Conservation (phyloP, 2,113 vertebrate genomes). For the Caracal caracal region DNA sequence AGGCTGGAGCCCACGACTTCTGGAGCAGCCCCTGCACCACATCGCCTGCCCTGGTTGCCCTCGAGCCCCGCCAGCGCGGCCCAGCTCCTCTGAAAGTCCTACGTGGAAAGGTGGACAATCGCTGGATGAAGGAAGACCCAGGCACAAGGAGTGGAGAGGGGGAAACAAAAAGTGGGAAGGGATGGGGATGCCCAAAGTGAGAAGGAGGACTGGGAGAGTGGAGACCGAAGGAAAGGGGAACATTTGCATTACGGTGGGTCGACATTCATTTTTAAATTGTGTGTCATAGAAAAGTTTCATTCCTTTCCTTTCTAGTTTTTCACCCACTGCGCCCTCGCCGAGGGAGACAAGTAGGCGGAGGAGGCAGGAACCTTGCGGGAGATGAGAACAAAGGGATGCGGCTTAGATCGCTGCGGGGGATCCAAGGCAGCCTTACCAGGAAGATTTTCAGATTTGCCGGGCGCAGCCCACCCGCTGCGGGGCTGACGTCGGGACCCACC, state of each 20-base stretch:
- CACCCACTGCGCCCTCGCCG: not conserved
- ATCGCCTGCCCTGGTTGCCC: fast-evolving
- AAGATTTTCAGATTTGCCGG: fast-evolving
- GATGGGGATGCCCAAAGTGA: fast-evolving
- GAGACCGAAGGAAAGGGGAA: not conserved
- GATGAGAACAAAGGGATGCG: fast-evolving
- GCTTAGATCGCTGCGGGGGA: fast-evolving
- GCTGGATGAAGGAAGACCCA: not conserved
- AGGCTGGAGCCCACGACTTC: not conserved
- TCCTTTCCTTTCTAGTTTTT: not conserved
- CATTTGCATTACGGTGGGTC: not conserved
- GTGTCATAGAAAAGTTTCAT: not conserved
- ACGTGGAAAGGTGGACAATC: not conserved
- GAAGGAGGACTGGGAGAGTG: not conserved
- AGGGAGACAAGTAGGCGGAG: not conserved
- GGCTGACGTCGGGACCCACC: fast-evolving
- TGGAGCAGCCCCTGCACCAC: not conserved
- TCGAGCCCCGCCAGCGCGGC: fast-evolving
- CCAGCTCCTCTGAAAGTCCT: not conserved
- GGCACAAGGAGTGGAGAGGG: fast-evolving
- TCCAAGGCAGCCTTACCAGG: no score
- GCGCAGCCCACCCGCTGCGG: fast-evolving
- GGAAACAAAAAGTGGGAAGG: fast-evolving
- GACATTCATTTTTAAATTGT: not conserved
- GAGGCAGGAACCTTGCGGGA: fast-evolving